Conservation (phyloP, 2,113 vertebrate species). For the Solenodon paradoxus region DNA sequence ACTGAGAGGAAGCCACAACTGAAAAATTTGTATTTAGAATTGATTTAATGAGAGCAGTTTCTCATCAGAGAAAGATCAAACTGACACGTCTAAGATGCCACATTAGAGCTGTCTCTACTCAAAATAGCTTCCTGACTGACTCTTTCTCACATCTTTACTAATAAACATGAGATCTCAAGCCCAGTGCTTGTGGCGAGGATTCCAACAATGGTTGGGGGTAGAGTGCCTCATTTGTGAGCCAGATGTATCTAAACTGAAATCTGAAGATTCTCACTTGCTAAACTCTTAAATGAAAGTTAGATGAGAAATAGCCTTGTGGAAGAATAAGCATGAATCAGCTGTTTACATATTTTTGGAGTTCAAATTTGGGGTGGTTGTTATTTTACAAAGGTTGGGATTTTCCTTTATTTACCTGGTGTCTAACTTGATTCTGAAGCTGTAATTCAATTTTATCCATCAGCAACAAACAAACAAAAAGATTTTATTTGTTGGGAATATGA, state of each 20-base stretch:
- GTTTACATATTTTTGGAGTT: conserved; percentile 71
- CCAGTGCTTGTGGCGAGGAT: conserved; percentile 63
- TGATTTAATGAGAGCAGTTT: conserved; percentile 72
- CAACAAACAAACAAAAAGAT: conserved; percentile 37
- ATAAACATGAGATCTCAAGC: conserved; percentile 62
- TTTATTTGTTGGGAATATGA: conserved; percentile 6
- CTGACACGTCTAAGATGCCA: conserved; percentile 83
- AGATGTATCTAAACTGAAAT: conserved; percentile 85
- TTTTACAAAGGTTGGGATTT: conserved; percentile 75
- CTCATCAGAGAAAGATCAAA: conserved; percentile 73
- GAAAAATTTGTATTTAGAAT: conserved; percentile 65
- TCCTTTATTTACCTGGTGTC: conserved; percentile 79
- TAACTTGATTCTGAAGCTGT: conserved; percentile 70
- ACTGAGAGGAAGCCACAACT: conserved; percentile 61
- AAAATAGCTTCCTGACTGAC: conserved; percentile 64
- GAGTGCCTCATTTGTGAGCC: conserved; percentile 79
- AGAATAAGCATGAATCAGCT: conserved; percentile 70
- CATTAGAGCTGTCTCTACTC: conserved; percentile 78
- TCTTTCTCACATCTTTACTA: conserved; percentile 57
- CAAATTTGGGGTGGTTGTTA: conserved; percentile 53
- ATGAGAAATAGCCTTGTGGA: conserved; percentile 70
- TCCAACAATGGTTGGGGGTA: conserved; percentile 58
- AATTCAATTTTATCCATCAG: conserved; percentile 5
- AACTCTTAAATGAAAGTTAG: conserved; percentile 80
- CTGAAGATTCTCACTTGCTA: conserved; percentile 81